Base-by-base conservation (phyloP, 2,888 invertebrate species). In the Microplitis manilae region DNA sequence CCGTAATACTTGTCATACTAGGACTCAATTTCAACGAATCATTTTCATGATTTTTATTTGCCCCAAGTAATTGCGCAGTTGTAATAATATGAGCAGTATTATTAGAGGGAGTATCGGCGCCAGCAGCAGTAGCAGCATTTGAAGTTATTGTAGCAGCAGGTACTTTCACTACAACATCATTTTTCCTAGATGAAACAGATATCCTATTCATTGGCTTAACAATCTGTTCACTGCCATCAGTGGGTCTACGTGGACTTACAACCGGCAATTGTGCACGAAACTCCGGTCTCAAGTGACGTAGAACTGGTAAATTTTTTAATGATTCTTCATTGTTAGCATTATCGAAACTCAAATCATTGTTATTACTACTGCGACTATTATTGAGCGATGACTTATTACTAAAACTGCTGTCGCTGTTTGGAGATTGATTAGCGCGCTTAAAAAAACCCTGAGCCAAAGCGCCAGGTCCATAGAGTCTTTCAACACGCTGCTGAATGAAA, bases 401-500 rank as follows among this genome's bases (percentile, higher is more conserved):
- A 69, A 86, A 81, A 73, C 83, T 86, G 73, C 64, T 83, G 17
- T 87, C 84, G 77, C 84, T 81, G 38, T 72, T 72, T 84, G 90
- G 82, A 87, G 90, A 82, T 90, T 91, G 84, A 71, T 80, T 84
- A 38, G 83, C 84, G 41, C 90, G 88, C 76, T 89, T 90, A 80
- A 87, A 88, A 88, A 96, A 96, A 0, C 95, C 96, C 88, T 96
- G 96, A 1, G 96, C 96, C 50, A 96, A 88, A 1, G 96, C 96
- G 5, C 96, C 96, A 5, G 96, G 96, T 0, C 97, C 97, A 87
- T 97, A 97, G 1, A 97, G 90, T 73, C 97, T 92, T 86, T 97
- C 97, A 0, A 97, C 96, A 67, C 96, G 93, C 86, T 97, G 96
- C 86, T 97, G 95, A 65, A 97, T 96, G 85, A 97, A 96, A 69